Conservation (phyloP, 2,888 invertebrate species). For the Germaria angustata region DNA sequence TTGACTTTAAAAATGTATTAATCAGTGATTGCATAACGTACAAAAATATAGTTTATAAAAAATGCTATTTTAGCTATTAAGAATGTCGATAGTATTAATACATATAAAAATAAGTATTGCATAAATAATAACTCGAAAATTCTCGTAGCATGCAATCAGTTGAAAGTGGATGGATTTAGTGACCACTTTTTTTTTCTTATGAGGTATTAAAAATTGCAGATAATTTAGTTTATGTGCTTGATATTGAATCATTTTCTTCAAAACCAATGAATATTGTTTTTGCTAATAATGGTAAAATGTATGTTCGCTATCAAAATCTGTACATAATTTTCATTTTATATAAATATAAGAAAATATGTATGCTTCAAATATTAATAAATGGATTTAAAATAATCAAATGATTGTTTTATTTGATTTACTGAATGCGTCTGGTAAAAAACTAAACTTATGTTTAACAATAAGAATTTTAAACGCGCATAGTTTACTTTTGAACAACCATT, state of each 20-base stretch:
- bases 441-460: no score
- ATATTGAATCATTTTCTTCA: constrained; percentile 5
- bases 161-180: constrained; percentile 40
- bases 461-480: no score
- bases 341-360: no score
- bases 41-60: constrained; percentile 29
- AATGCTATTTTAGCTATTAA: constrained; percentile 14
- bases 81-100: neutral
- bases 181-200: constrained; percentile 43
- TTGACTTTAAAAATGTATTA: constrained; percentile 21
- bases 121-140: constrained; percentile 24
- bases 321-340: no score
- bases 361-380: no score
- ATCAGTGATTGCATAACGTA: neutral
- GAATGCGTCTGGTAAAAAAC: no score
- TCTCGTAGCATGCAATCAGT: constrained; percentile 21
- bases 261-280: constrained; percentile 41
- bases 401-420: no score
- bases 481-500: no score
- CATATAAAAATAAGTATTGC: constrained; percentile 25
- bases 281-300: constrained; percentile 49
- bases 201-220: constrained; percentile 34
- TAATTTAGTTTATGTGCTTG: constrained; percentile 16
- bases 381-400: no score
- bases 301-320: neutral